phyloP scores from a whole-genome alignment of 2,888 invertebrate genomes.

The Cantharis lateralis region DNA sequence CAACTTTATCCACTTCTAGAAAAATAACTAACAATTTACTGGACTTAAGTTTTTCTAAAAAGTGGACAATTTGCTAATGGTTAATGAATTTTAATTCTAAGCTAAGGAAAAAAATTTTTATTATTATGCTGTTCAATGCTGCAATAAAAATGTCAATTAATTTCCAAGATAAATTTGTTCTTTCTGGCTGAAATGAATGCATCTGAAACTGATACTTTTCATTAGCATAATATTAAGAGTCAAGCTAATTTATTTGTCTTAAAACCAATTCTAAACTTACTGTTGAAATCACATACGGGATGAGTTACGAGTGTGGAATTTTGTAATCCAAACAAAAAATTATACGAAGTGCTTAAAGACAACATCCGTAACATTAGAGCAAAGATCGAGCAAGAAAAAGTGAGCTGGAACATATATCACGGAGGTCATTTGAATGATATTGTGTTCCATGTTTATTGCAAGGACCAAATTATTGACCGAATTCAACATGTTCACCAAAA shows the following conservation, averaged over 20 bases:
- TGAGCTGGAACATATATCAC: too few species aligned
- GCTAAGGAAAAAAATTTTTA: conserved; percentile 26
- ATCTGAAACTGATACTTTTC: conserved; percentile 28
- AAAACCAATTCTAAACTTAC: conserved; percentile 23
- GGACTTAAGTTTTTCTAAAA: background rate
- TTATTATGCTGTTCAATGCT: conserved; percentile 38
- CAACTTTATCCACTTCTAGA: background rate
- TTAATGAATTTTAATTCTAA: conserved; percentile 19
- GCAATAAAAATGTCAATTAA: conserved; percentile 45
- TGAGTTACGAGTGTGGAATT: background rate
- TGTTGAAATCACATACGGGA: background rate
- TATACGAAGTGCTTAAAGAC: background rate
- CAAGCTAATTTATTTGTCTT: conserved; percentile 1
- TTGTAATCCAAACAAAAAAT: background rate
- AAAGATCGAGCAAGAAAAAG: too few species aligned
- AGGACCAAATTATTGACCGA: too few species aligned
- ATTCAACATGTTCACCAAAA: too few species aligned
- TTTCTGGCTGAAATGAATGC: conserved; percentile 46
- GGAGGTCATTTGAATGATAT: too few species aligned
- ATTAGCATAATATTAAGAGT: conserved; percentile 14
- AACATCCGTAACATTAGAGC: too few species aligned
- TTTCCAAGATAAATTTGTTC: conserved; percentile 32
- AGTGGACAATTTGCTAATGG: background rate
- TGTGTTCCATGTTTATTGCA: too few species aligned
- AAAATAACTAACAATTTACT: background rate